Conservation (phyloP, 1,140 invertebrate species). For the Xylocopa sonorina region DNA sequence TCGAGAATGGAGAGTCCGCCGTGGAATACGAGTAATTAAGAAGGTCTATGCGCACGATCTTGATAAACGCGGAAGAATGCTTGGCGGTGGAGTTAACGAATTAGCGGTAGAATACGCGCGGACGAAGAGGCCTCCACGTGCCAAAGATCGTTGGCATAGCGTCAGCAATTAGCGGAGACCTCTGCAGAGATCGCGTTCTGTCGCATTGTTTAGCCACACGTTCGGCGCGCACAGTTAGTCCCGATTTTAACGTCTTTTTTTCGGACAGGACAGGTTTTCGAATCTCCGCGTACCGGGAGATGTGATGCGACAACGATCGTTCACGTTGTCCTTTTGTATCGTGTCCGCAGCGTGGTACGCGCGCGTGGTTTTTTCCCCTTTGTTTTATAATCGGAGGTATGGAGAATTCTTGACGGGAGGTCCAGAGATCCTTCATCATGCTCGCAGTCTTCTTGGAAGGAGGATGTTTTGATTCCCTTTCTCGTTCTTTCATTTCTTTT, state of each 20-base stretch:
- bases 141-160: neutral
- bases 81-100: slow-evolving; percentile 8
- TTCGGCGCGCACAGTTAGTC: neutral
- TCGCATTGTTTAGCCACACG: neutral
- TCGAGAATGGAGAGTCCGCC: neutral
- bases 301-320: slow-evolving; percentile 41
- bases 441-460: slow-evolving; percentile 56
- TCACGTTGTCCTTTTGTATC: neutral
- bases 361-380: slow-evolving; percentile 22
- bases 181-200: neutral
- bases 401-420: slow-evolving; percentile 66
- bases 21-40: slow-evolving; percentile 15
- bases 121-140: neutral
- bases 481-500: slow-evolving; percentile 25
- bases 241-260: slow-evolving; percentile 18
- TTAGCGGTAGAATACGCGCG: slow-evolving; percentile 1
- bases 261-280: slow-evolving; percentile 28
- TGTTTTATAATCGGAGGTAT: slow-evolving; percentile 51
- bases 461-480: slow-evolving; percentile 44
- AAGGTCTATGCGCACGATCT: slow-evolving; percentile 9
- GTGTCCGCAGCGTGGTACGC: neutral
- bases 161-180: neutral
- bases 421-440: slow-evolving; percentile 57
- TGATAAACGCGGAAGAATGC: slow-evolving; percentile 27
- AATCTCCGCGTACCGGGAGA: slow-evolving; percentile 4